Evolutionary conservation across 1,140 invertebrate species (phyloP), one percentile per base, ranked within the genome.

Genomic region (Tetramorium alpestre): DNA sequence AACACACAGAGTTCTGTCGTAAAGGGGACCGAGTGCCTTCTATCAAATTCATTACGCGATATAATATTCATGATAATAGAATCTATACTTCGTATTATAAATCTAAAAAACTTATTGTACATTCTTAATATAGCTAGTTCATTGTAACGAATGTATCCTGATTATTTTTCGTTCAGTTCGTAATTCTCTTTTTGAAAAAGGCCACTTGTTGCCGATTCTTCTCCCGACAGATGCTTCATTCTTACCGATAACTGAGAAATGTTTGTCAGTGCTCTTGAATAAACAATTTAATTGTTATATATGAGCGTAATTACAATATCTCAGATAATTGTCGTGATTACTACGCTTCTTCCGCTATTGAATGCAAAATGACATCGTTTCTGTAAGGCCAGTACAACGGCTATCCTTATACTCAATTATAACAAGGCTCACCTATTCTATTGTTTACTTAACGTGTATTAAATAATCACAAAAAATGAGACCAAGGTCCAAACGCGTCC

Each of bases 21-120:
- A 95, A 95, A 95, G 95, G 95, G 94, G 94, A 95, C 94, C 94
- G 95, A 92, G 94, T 95, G 95, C 92, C 95, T 95, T 95, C 94
- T 47, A 81, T 88, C 82, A 88, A 56, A 87, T 80, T 93, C 84
- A 92, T 93, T 90, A 89, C 90, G 87, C 86, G 90, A 90, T 88
- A 87, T 80, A 92, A 92, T 89, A 77, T 88, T 81, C 65, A 89
- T 87, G 72, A 87, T 88, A 86, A 92, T 89, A 88, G 44, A 88
- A 85, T 90, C 78, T 90, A 92, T 87, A 76, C 49, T 84, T 87
- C 75, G 67, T 88, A 91, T 69, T 58, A 62, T 91, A 76, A 88
- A 75, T 85, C 91, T 87, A 87, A 85, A 90, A 67, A 89, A 91
- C 92, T 91, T 92, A 93, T 90, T 84, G 73, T 92, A 92, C 91